Evolutionary conservation across 2,797 vertebrate species (phyloP).

Genomic region (Chelonia mydas): DNA sequence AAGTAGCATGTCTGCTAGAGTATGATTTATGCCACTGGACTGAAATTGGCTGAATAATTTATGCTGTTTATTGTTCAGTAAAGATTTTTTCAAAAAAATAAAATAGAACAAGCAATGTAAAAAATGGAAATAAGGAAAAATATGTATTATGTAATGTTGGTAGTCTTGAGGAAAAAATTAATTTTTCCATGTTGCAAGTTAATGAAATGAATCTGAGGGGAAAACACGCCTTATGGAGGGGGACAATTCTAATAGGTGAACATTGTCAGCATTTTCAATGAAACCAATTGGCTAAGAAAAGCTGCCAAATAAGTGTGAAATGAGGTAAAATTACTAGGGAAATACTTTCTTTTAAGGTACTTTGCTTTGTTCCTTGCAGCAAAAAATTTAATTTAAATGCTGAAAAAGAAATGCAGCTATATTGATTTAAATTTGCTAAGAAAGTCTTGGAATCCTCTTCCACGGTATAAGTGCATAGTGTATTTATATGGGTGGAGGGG

Average conservation of each 20-base stretch:
- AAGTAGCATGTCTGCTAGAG: slow-evolving; percentile 74
- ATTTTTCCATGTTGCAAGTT: slow-evolving; percentile 66
- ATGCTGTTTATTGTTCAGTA: slow-evolving; percentile 79
- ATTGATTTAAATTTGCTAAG: slow-evolving; percentile 82
- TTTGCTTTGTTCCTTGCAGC: slow-evolving; percentile 82
- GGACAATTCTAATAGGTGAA: slow-evolving; percentile 71
- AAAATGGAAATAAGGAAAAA: slow-evolving; percentile 45
- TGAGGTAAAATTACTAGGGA: slow-evolving; percentile 80
- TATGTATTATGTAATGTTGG: background rate
- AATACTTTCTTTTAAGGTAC: slow-evolving; percentile 82
- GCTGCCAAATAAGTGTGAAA: slow-evolving; percentile 83
- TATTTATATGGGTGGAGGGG: slow-evolving; percentile 50
- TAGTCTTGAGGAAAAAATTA: background rate
- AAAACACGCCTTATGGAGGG: slow-evolving; percentile 23
- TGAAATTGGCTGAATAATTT: slow-evolving; percentile 82
- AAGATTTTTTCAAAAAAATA: slow-evolving; percentile 68
- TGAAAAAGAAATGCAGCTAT: slow-evolving; percentile 78
- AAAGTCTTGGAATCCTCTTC: slow-evolving; percentile 76
- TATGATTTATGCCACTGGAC: slow-evolving; percentile 78
- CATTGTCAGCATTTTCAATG: slow-evolving; percentile 75
- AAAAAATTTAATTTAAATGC: slow-evolving; percentile 82
- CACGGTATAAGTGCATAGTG: slow-evolving; percentile 60
- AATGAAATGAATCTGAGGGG: slow-evolving; percentile 65
- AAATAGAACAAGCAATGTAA: slow-evolving; percentile 56
- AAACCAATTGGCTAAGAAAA: slow-evolving; percentile 79